These are phyloP conservation scores for Aselliscus stoliczkanus DNA, from an alignment of 2,797 vertebrate species.

Conservation along the genomic window DNA sequence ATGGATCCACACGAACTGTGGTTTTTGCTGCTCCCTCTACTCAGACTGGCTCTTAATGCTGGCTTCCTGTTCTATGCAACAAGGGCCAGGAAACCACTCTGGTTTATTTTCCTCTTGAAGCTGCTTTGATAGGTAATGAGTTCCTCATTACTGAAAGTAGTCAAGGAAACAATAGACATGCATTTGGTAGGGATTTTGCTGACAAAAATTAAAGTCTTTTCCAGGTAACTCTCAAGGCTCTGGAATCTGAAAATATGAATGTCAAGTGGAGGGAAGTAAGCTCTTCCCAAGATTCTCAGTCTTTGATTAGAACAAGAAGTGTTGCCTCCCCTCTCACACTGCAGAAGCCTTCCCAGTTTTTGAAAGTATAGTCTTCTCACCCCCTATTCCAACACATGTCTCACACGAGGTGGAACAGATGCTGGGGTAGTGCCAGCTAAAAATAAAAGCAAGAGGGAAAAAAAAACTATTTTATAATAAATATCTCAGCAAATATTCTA, in stretches of 20 bases:
- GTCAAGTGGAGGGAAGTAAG: neutral
- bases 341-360: slow-evolving; percentile 24
- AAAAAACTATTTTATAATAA: slow-evolving; percentile 77
- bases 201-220: neutral
- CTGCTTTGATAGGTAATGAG: neutral
- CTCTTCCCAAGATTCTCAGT: neutral
- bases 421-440: slow-evolving; percentile 65
- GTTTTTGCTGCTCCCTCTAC: neutral
- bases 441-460: slow-evolving; percentile 69
- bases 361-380: slow-evolving; percentile 22
- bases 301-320: neutral
- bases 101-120: slow-evolving; percentile 14
- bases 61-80: neutral
- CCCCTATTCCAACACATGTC: slow-evolving; percentile 57
- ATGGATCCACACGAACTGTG: neutral
- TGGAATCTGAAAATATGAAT: neutral
- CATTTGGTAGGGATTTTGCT: neutral
- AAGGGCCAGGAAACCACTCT: neutral
- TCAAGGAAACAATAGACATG: neutral
- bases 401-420: slow-evolving; percentile 68
- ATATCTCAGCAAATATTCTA: slow-evolving; percentile 80
- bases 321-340: neutral
- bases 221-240: slow-evolving; percentile 16
- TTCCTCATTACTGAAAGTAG: neutral
- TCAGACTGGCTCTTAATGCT: neutral